A percentile compares a stretch with the other conserved stretches of the same genome.
These are phyloP conservation scores for Sphyrna mokarran DNA, from an alignment of 2,113 vertebrate genomes.

Conservation along the genomic window DNA sequence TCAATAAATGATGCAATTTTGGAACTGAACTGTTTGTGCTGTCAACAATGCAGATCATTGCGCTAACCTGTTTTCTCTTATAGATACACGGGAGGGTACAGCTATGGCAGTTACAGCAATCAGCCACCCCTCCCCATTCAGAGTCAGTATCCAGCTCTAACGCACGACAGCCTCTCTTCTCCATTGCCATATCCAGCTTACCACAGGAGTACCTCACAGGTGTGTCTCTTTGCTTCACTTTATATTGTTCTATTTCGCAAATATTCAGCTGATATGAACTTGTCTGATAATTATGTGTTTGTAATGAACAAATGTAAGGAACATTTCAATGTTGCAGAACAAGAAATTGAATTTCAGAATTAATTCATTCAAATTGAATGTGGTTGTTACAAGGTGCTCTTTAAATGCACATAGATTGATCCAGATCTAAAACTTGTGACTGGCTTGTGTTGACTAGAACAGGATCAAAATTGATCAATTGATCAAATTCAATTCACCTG, in stretches of 20 bases:
- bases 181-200: slow-evolving; percentile 92
- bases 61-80: slow-evolving; percentile 37
- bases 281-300: not conserved
- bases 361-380: not conserved
- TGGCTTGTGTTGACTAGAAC: not conserved
- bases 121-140: slow-evolving; percentile 89
- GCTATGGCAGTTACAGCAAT: slow-evolving; percentile 89
- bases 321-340: not conserved
- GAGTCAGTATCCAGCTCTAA: slow-evolving; percentile 85
- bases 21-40: not conserved
- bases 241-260: not conserved
- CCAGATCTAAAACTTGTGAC: not conserved
- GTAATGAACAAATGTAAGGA: not conserved
- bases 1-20: not conserved
- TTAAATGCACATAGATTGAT: not conserved
- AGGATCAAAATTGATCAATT: not conserved
- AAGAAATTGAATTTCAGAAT: not conserved
- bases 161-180: slow-evolving; percentile 79
- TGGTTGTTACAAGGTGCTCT: not conserved
- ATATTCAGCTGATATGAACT: not conserved
- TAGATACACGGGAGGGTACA: slow-evolving; percentile 92
- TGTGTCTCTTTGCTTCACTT: slow-evolving; percentile 46
- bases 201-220: slow-evolving; percentile 88
- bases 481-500: not conserved
- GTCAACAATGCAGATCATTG: not conserved